Percentiles rank a stretch among this genome's conserved stretches.
Conservation (phyloP, 1,140 invertebrate species). For the Bombyx mandarina region DNA sequence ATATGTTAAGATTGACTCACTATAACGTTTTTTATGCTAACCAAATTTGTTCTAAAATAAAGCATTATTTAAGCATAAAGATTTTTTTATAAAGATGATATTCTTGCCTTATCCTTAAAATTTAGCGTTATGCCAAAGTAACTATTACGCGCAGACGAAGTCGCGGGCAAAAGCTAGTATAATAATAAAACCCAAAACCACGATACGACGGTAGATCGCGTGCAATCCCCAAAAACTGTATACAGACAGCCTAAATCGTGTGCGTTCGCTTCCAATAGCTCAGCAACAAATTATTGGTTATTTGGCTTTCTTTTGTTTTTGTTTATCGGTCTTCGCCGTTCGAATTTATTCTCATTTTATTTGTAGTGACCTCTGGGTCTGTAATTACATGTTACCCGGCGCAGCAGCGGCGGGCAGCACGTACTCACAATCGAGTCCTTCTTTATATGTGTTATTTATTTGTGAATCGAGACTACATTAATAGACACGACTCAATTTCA, state of each 20-base stretch:
- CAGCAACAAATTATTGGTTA: conserved; percentile 54
- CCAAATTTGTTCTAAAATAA: too few species aligned
- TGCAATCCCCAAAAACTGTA: conserved; percentile 46
- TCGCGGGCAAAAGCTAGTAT: too few species aligned
- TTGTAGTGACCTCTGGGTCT: conserved; percentile 60
- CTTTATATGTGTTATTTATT: conserved; percentile 67
- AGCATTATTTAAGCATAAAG: too few species aligned
- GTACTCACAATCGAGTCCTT: conserved; percentile 35
- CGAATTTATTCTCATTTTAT: conserved; percentile 44
- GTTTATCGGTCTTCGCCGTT: conserved; percentile 34
- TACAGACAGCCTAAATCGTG: conserved; percentile 42
- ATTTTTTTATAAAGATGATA: too few species aligned
- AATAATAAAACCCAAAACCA: background rate
- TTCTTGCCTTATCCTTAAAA: too few species aligned
- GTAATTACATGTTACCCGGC: conserved; percentile 54
- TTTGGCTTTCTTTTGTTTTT: conserved; percentile 63
- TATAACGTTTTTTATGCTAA: too few species aligned
- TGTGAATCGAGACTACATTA: conserved; percentile 62
- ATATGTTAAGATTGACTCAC: too few species aligned
- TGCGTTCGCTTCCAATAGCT: conserved; percentile 44
- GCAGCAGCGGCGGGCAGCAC: conserved; percentile 32
- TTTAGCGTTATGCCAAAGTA: too few species aligned
- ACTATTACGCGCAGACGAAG: too few species aligned
- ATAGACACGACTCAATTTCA: conserved; percentile 25
- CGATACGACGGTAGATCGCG: conserved; percentile 24